phyloP scores from a whole-genome alignment of 2,113 vertebrate genomes.

The Lethenteron camtschaticum region DNA sequence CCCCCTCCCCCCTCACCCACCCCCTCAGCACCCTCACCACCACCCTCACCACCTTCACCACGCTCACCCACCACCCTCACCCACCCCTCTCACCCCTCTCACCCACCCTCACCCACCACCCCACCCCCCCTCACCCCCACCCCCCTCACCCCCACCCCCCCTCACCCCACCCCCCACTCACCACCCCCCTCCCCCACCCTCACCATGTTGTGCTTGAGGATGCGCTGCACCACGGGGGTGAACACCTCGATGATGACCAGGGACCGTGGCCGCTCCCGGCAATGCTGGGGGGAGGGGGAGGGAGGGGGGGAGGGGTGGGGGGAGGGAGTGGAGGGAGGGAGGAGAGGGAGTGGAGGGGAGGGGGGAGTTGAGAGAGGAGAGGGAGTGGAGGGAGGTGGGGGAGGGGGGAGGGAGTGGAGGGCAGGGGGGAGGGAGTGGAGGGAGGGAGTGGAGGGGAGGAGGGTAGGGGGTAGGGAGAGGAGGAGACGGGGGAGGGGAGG shows the following conservation, averaged over 20 bases:
- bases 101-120: too few relatives aligned
- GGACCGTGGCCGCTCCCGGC: constrained; percentile 84
- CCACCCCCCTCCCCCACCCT: constrained; percentile 11
- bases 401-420: not conserved
- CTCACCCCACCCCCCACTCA: too few relatives aligned
- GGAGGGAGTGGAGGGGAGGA: not conserved
- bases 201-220: constrained; percentile 99
- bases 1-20: too few relatives aligned
- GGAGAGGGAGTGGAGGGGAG: not conserved
- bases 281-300: constrained; percentile 36
- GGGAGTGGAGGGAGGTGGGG: not conserved
- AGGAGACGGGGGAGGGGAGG: not conserved
- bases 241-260: constrained; percentile 98
- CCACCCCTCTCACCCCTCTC: too few relatives aligned
- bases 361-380: not conserved
- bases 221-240: constrained; percentile 94
- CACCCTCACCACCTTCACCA: too few relatives aligned
- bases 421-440: not conserved
- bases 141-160: too few relatives aligned
- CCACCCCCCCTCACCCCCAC: too few relatives aligned
- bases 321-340: not conserved
- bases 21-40: too few relatives aligned
- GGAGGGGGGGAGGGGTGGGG: not conserved
- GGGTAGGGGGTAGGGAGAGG: not conserved
- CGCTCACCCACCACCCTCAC: too few relatives aligned